A percentile compares a stretch with the other conserved stretches of the same genome.
Conservation (phyloP, 2,888 invertebrate species). For the Stenodera caucasica region DNA sequence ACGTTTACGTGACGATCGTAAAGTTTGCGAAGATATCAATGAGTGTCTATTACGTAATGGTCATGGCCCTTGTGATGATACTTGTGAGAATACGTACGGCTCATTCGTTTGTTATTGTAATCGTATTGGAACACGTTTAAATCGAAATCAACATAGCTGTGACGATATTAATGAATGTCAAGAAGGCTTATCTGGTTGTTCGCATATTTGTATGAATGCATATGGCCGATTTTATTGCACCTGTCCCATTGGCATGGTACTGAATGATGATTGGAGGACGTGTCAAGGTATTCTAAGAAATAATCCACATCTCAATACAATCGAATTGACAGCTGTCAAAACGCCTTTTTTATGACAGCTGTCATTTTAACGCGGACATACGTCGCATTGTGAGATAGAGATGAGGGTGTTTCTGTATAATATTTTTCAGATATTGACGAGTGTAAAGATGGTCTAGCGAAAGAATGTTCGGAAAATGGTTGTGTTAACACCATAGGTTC, state of each 20-base stretch:
- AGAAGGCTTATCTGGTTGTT: slow-evolving; percentile 59
- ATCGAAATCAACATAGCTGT: slow-evolving; percentile 61
- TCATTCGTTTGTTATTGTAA: slow-evolving; percentile 64
- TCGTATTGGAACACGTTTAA: slow-evolving; percentile 61
- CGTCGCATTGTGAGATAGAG: too few relatives aligned
- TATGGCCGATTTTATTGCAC: slow-evolving; percentile 51
- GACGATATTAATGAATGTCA: slow-evolving; percentile 59
- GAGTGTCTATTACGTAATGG: slow-evolving; percentile 66
- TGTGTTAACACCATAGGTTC: slow-evolving; percentile 70
- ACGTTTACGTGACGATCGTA: slow-evolving; percentile 51
- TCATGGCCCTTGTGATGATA: slow-evolving; percentile 64
- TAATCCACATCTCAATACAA: neutral
- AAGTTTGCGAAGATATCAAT: slow-evolving; percentile 59
- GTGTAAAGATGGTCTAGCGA: slow-evolving; percentile 57
- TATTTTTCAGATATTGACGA: slow-evolving; percentile 64
- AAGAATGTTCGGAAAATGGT: slow-evolving; percentile 53
- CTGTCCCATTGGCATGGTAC: slow-evolving; percentile 50
- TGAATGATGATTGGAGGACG: slow-evolving; percentile 50
- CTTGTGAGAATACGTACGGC: slow-evolving; percentile 61
- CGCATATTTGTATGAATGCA: slow-evolving; percentile 63
- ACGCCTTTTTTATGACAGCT: too few relatives aligned
- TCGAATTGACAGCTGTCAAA: too few relatives aligned
- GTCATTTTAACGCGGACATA: too few relatives aligned
- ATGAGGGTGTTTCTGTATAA: neutral
- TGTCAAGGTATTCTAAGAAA: slow-evolving; percentile 46